Evolutionary conservation across 2,888 invertebrate species (phyloP).

Genomic region (Drosophila rellima): DNA sequence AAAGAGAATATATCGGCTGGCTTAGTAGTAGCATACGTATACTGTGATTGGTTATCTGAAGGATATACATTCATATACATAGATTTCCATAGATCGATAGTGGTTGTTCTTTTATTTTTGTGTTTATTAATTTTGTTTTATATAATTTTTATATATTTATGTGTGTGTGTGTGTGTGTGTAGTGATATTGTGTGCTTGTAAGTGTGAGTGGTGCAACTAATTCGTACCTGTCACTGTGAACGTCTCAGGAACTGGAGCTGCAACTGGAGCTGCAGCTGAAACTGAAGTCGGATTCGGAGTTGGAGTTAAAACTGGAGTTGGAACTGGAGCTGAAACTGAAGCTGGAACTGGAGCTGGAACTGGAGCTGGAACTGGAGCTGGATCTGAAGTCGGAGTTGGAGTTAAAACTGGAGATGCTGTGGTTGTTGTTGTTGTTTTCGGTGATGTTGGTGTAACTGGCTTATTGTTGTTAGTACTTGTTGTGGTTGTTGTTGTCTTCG

Average conservation of each 20-base stretch:
- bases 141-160: constrained; percentile 22
- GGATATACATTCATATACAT: constrained; percentile 84
- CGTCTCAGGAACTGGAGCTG: constrained; percentile 50
- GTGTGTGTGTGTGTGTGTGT: constrained; percentile 24
- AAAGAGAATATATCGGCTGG: constrained; percentile 80
- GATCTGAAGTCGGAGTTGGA: constrained; percentile 16
- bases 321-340: constrained; percentile 8
- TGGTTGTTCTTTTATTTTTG: constrained; percentile 17
- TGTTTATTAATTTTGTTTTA: constrained; percentile 22
- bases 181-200: too few relatives aligned
- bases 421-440: constrained; percentile 8
- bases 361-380: constrained; percentile 21
- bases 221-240: constrained; percentile 84
- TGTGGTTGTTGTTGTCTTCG: constrained; percentile 40
- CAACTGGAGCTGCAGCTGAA: constrained; percentile 16
- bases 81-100: constrained; percentile 63
- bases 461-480: constrained; percentile 38
- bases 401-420: constrained; percentile 11
- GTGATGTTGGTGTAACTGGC: constrained; percentile 21
- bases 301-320: constrained; percentile 15
- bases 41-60: constrained; percentile 84
- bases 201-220: constrained; percentile 58
- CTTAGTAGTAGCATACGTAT: constrained; percentile 82
- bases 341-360: constrained; percentile 13
- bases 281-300: constrained; percentile 19